A percentile compares a stretch with the other conserved stretches of the same genome.
Evolutionary conservation across 2,888 invertebrate genomes (phyloP).

Genomic region (Tenthredo amoena): DNA sequence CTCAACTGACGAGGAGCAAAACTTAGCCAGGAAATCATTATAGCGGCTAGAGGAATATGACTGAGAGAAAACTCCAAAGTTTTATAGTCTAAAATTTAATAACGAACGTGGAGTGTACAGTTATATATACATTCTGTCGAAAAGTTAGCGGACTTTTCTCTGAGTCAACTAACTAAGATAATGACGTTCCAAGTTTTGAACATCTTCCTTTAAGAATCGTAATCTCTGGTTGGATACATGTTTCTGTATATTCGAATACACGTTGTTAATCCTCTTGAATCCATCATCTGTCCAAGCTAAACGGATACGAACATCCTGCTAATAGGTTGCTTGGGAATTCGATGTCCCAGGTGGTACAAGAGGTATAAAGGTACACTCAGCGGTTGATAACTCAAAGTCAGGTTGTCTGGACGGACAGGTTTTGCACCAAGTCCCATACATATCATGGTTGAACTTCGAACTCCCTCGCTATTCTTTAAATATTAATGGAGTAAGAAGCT

Average conservation of each 20-base stretch:
- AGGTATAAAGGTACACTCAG: constrained; percentile 44
- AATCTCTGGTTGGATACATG: neutral
- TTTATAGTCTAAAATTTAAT: constrained; percentile 8
- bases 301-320: constrained; percentile 30
- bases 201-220: neutral
- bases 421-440: constrained; percentile 63
- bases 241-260: neutral
- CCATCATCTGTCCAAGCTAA: constrained; percentile 32
- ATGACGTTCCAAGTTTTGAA: neutral
- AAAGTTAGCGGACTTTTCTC: neutral
- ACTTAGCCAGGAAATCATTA: constrained; percentile 32
- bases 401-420: constrained; percentile 38
- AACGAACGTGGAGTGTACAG: neutral
- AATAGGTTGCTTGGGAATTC: constrained; percentile 48
- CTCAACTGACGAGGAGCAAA: constrained; percentile 17
- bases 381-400: constrained; percentile 46
- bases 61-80: constrained; percentile 16
- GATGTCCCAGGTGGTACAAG: constrained; percentile 45
- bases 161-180: neutral
- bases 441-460: constrained; percentile 66
- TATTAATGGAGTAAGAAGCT: constrained; percentile 68
- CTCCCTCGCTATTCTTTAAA: constrained; percentile 64
- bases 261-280: neutral
- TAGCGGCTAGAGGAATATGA: neutral
- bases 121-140: neutral